Evolutionary conservation across 2,888 invertebrate genomes (phyloP), one percentile per base, ranked within the genome.

Genomic region (Mellilla xanthometata): DNA sequence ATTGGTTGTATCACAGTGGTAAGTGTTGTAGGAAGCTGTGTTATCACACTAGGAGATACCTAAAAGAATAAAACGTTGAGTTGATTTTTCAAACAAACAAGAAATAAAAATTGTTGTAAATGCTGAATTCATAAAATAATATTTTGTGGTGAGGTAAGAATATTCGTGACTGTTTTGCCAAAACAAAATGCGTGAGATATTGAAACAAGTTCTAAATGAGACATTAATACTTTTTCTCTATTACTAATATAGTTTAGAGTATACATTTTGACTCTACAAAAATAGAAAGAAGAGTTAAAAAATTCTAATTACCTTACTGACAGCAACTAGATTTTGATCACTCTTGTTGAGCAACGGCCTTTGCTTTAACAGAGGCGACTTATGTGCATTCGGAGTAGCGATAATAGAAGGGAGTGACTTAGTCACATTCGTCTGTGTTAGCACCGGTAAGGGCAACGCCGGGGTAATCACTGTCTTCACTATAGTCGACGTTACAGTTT

Each of bases 341-440:
- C 68, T 56, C 51, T 81, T 83, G 38, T 81, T 83, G 36, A 71
- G 70, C 31, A 81, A 51, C 3, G 82, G 75, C 46, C 85, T 71
- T 50, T 81, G 86, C 56, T 83, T 83, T 13, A 79, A 68, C 9
- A 87, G 58, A 13, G 85, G 82, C 5, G 84, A 74, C 39, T 81
- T 81, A 24, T 74, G 72, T 1, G 81, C 73, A 7, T 81, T 54
- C 1, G 81, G 73, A 6, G 81, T 54, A 0, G 80, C 56, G 0
- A 78, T 67, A 0, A 77, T 65, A 0, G 83, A 65, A 0, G 83
- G 75, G 43, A 81, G 39, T 0, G 76, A 59, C 23, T 79, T 76
- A n/a, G 66, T 62, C 5, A 60, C 47, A 8, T 41, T 56, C 1
- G 56, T 45, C 22, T 56, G 58, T 39, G 43, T 62, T 34, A 61